Percentiles rank a stretch among this genome's conserved stretches.
phyloP scores from a whole-genome alignment of 2,888 invertebrate species.

The Sepiola atlantica region DNA sequence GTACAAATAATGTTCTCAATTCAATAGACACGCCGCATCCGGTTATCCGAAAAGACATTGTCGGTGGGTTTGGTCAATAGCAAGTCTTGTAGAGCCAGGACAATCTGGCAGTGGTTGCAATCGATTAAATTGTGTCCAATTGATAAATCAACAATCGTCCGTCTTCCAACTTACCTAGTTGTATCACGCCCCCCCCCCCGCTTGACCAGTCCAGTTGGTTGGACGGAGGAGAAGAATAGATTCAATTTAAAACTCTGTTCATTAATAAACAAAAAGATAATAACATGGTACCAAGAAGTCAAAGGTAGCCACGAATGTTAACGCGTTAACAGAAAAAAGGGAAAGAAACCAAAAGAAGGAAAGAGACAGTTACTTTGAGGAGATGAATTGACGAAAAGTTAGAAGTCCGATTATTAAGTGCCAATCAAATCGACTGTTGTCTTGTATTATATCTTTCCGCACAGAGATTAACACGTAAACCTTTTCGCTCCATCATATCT shows the following conservation, averaged over 20 bases:
- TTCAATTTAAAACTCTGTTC: background rate
- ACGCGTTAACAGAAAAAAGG: background rate
- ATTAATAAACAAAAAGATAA: background rate
- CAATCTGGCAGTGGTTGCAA: background rate
- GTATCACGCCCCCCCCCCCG: background rate
- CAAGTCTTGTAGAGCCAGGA: background rate
- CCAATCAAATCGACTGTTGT: background rate
- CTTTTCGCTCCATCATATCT: too few species aligned
- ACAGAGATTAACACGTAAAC: background rate
- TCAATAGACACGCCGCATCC: background rate
- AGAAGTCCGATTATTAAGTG: background rate
- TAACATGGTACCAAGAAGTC: too few species aligned
- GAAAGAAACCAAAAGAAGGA: background rate
- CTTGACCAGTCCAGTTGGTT: background rate
- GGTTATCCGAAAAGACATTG: background rate
- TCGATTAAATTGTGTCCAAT: constrained; percentile 7
- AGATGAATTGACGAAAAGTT: background rate
- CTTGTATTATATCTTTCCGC: background rate
- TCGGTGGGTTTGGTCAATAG: constrained; percentile 14
- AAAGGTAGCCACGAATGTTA: background rate
- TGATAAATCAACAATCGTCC: background rate
- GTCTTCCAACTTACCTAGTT: background rate
- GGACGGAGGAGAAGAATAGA: background rate
- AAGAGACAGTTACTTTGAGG: background rate
- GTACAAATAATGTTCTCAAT: background rate